Evolutionary conservation across 2,888 invertebrate genomes (phyloP).

Genomic region (Enchytraeus crypticus): DNA sequence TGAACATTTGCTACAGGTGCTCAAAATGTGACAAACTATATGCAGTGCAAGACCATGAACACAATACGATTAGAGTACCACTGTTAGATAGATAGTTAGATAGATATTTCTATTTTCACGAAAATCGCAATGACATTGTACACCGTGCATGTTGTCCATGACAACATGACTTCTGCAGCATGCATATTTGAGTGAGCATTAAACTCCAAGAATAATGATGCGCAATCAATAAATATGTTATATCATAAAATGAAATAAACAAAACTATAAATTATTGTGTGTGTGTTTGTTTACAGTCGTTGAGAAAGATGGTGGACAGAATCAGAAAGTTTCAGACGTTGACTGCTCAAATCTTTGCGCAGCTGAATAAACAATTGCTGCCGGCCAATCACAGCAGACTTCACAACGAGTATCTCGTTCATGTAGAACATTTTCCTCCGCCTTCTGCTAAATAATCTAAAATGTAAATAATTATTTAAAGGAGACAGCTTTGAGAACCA

Average conservation of each 20-base stretch:
- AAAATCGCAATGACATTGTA: background rate
- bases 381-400: background rate
- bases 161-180: no score
- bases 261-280: background rate
- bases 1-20: no score
- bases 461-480: background rate
- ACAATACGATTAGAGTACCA: no score
- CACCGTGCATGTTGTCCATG: no score
- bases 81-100: no score
- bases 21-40: no score
- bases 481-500: no score
- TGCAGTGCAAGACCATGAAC: no score
- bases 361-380: constrained; percentile 18
- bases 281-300: constrained; percentile 14
- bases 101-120: no score
- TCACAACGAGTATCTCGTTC: background rate
- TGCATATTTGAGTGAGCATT: background rate
- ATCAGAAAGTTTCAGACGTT: constrained; percentile 27
- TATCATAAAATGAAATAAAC: background rate
- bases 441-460: background rate
- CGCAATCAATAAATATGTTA: background rate
- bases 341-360: constrained; percentile 27
- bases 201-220: background rate
- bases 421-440: constrained; percentile 8
- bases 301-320: constrained; percentile 28